These are phyloP conservation scores for Perizoma affinitatum DNA, from an alignment of 2,888 invertebrate genomes.

Conservation along the genomic window DNA sequence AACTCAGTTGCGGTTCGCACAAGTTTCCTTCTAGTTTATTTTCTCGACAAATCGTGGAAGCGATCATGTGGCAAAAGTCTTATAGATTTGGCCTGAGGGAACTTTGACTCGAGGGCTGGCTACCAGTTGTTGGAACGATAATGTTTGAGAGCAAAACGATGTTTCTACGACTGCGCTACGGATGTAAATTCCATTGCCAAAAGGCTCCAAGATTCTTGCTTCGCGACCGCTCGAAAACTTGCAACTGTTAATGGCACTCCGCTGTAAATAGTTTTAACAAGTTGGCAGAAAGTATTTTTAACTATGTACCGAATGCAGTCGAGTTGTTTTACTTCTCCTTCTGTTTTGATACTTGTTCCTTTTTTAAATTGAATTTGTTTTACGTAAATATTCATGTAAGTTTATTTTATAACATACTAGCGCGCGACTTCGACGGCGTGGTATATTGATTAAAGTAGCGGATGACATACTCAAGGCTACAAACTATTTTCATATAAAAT, in stretches of 20 bases:
- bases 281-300: constrained; percentile 30
- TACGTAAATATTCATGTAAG: constrained; percentile 5
- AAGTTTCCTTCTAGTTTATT: constrained; percentile 75
- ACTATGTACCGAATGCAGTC: constrained; percentile 19
- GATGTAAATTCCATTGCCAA: constrained; percentile 65
- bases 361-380: constrained; percentile 3
- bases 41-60: constrained; percentile 81
- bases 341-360: not conserved
- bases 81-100: constrained; percentile 79
- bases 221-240: constrained; percentile 32
- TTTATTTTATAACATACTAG: not conserved
- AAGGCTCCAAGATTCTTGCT: constrained; percentile 49
- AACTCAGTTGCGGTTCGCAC: constrained; percentile 66
- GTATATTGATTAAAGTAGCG: no score
- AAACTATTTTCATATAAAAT: no score
- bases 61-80: constrained; percentile 83
- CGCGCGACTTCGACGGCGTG: no score
- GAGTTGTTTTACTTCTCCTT: constrained; percentile 10
- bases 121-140: constrained; percentile 56
- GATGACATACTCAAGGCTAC: no score
- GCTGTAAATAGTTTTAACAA: constrained; percentile 35
- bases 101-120: constrained; percentile 76
- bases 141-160: constrained; percentile 81
- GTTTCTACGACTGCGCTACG: constrained; percentile 57
- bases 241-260: constrained; percentile 36